Conservation (phyloP, 2,888 invertebrate genomes). For the Amphipyra berbera region DNA sequence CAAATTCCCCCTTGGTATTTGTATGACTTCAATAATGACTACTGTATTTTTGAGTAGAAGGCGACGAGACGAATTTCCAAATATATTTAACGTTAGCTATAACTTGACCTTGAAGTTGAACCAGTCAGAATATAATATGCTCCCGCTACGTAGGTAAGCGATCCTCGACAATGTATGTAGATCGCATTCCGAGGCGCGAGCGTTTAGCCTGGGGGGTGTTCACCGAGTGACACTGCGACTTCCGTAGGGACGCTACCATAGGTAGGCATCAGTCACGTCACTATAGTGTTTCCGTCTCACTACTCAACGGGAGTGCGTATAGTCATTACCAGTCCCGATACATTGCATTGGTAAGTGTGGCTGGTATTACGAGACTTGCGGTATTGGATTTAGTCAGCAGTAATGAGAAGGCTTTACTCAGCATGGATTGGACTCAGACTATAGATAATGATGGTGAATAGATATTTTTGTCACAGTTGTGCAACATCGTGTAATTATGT, state of each 20-base stretch:
- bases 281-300: slow-evolving; percentile 8
- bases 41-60: no score
- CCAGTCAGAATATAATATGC: background rate
- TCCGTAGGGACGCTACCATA: background rate
- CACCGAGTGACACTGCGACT: slow-evolving; percentile 2
- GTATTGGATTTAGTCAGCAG: background rate
- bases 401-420: no score
- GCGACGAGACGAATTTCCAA: no score
- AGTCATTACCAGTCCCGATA: slow-evolving; percentile 21
- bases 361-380: background rate
- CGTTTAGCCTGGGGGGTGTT: slow-evolving; percentile 2
- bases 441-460: no score
- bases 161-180: slow-evolving; percentile 19
- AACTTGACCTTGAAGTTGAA: slow-evolving; percentile 3
- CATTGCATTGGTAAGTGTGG: background rate
- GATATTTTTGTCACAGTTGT: no score
- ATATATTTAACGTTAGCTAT: no score
- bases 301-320: slow-evolving; percentile 1
- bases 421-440: no score
- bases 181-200: slow-evolving; percentile 16
- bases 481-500: no score
- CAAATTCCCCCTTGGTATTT: no score
- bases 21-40: no score
- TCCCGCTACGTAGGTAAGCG: background rate
- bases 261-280: slow-evolving; percentile 1